Evolutionary conservation across 1,140 invertebrate genomes (phyloP).

Genomic region (Scaptomyza pallida): DNA sequence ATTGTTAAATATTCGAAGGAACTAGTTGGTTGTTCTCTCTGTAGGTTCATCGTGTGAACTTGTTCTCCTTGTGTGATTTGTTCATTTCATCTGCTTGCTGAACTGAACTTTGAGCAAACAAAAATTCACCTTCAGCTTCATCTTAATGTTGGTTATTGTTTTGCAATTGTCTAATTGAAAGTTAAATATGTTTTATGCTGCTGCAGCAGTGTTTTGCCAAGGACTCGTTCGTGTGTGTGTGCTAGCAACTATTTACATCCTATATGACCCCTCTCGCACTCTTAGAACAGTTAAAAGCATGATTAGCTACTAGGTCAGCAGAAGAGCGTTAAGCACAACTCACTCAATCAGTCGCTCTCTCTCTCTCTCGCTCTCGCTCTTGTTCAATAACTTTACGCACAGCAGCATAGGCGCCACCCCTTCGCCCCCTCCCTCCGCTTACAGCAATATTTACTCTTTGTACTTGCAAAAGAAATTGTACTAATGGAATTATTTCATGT

Average conservation of each 20-base stretch:
- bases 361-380: neutral
- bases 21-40: too few species aligned
- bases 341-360: neutral
- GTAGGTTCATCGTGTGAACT: too few species aligned
- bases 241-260: conserved; percentile 32
- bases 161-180: conserved; percentile 78
- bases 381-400: conserved; percentile 21
- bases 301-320: conserved; percentile 46
- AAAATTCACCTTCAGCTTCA: neutral
- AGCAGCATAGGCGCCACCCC: conserved; percentile 10
- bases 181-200: conserved; percentile 78
- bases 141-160: neutral
- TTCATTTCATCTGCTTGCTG: too few species aligned
- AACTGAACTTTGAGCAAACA: too few species aligned
- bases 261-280: neutral
- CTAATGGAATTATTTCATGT: conserved; percentile 84
- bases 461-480: conserved; percentile 84
- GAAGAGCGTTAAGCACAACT: neutral
- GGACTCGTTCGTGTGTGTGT: neutral
- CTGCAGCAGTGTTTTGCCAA: conserved; percentile 50
- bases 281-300: neutral
- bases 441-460: conserved; percentile 82
- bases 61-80: too few species aligned
- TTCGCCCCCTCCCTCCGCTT: neutral
- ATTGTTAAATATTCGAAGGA: too few species aligned